These are phyloP conservation scores for Pilophorus perplexus DNA, from an alignment of 2,888 invertebrate genomes.

Conservation along the genomic window DNA sequence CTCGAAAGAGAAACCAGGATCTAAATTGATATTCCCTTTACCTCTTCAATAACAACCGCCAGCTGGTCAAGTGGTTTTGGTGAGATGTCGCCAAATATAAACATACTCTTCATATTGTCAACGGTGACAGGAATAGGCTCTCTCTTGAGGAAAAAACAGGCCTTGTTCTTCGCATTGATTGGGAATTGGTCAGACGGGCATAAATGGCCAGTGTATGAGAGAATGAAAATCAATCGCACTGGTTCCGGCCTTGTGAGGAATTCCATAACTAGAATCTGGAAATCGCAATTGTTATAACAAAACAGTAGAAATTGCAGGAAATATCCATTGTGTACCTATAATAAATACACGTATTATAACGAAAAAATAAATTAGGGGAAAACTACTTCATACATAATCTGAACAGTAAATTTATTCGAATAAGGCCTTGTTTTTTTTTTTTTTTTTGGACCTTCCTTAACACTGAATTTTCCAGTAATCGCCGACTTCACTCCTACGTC, in stretches of 20 bases:
- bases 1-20: no score
- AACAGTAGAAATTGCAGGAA: no score
- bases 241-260: conserved; percentile 57
- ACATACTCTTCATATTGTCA: conserved; percentile 57
- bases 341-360: no score
- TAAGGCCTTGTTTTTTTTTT: no score
- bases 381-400: background rate
- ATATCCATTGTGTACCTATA: no score
- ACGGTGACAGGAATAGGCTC: conserved; percentile 61
- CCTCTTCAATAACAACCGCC: conserved; percentile 66
- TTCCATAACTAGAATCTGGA: conserved; percentile 57
- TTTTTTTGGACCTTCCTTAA: no score
- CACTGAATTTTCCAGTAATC: no score
- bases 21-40: no score
- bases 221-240: conserved; percentile 60
- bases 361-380: background rate
- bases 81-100: conserved; percentile 70
- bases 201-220: conserved; percentile 64
- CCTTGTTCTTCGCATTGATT: conserved; percentile 62
- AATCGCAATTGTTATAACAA: no score
- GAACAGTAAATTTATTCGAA: no score
- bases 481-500: no score
- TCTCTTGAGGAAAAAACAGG: conserved; percentile 74
- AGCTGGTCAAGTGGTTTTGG: conserved; percentile 69
- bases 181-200: conserved; percentile 63